Evolutionary conservation across 2,888 invertebrate genomes (phyloP).

Genomic region (Tinea pellionella): DNA sequence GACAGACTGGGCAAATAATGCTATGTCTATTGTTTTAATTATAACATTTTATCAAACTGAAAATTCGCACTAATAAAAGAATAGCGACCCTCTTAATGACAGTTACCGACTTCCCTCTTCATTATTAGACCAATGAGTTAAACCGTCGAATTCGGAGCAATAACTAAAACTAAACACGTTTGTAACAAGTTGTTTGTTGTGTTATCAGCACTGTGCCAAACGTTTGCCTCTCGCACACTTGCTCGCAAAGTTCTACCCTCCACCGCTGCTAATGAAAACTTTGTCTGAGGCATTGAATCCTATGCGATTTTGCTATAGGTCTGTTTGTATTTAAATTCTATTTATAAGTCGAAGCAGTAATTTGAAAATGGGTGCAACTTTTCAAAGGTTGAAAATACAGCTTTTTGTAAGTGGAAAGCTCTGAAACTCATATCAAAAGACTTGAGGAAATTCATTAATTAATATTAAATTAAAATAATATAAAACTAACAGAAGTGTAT

Average conservation of each 20-base stretch:
- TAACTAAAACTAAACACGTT: slow-evolving; percentile 69
- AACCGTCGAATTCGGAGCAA: slow-evolving; percentile 63
- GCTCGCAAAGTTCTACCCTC: slow-evolving; percentile 50
- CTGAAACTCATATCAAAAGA: background rate
- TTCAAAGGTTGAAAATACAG: background rate
- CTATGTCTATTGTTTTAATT: no score
- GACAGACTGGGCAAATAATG: no score
- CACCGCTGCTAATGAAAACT: slow-evolving; percentile 55
- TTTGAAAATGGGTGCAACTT: background rate
- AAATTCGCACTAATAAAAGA: no score
- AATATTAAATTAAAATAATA: background rate
- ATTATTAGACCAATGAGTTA: slow-evolving; percentile 63
- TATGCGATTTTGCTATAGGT: background rate
- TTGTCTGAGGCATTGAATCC: slow-evolving; percentile 34
- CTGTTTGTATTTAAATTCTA: slow-evolving; percentile 1
- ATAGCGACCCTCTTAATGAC: slow-evolving; percentile 38
- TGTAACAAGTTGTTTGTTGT: slow-evolving; percentile 69
- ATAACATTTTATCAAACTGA: no score
- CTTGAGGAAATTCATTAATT: background rate
- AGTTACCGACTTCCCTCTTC: slow-evolving; percentile 44
- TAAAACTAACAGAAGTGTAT: background rate
- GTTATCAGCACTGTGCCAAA: slow-evolving; percentile 65
- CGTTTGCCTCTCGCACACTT: slow-evolving; percentile 51
- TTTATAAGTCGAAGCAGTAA: background rate
- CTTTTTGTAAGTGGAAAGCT: background rate